Conservation (phyloP, 2,888 invertebrate species). For the Dynastes hyllus region DNA sequence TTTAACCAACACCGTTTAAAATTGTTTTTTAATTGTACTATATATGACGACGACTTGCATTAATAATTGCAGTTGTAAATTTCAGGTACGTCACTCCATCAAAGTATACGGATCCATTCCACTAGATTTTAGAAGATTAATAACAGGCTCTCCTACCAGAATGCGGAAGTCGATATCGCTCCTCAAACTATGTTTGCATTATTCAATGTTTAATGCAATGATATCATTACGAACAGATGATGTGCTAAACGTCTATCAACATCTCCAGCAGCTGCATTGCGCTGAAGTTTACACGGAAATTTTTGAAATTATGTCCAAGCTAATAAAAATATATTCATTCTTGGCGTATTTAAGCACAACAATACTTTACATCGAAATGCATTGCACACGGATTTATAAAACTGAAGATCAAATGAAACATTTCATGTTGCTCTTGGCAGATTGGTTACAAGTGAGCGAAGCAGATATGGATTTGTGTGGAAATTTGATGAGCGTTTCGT, state of each 20-base stretch:
- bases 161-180: background rate
- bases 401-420: background rate
- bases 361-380: slow-evolving; percentile 21
- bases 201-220: background rate
- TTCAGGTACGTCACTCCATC: slow-evolving; percentile 34
- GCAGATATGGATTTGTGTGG: background rate
- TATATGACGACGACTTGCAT: background rate
- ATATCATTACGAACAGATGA: slow-evolving; percentile 9
- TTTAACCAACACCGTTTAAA: too few species aligned
- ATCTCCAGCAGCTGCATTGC: slow-evolving; percentile 9
- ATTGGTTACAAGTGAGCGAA: slow-evolving; percentile 5
- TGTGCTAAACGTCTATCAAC: slow-evolving; percentile 10
- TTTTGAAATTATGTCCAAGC: background rate
- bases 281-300: background rate
- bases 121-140: slow-evolving; percentile 29
- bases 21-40: too few species aligned
- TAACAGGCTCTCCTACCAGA: slow-evolving; percentile 17
- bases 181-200: background rate
- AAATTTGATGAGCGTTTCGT: background rate
- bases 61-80: slow-evolving; percentile 8
- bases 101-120: background rate
- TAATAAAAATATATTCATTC: slow-evolving; percentile 14
- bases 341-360: slow-evolving; percentile 24
- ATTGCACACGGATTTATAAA: slow-evolving; percentile 1
- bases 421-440: slow-evolving; percentile 2